Evolutionary conservation across 2,113 vertebrate species (phyloP).

Genomic region (Vidua macroura): DNA sequence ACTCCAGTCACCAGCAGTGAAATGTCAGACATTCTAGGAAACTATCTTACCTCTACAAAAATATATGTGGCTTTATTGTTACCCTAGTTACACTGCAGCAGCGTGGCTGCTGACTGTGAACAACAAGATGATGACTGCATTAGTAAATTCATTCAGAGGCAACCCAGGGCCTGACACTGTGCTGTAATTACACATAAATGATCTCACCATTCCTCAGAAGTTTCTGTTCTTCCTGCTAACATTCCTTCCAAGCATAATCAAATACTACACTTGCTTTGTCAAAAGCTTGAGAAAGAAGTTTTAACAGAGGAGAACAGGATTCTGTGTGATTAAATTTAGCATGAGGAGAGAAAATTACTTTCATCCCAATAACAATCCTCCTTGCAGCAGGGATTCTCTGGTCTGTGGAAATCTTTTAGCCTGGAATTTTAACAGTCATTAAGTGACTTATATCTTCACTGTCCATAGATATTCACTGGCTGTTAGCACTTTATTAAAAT

Average conservation of each 20-base stretch:
- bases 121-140: neutral
- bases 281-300: neutral
- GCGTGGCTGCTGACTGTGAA: neutral
- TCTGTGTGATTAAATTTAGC: neutral
- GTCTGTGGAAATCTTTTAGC: neutral
- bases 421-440: neutral
- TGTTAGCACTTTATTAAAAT: conserved; percentile 19
- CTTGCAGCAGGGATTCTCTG: neutral
- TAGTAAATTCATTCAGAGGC: neutral
- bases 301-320: neutral
- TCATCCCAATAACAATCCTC: neutral
- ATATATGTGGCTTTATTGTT: neutral
- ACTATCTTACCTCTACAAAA: neutral
- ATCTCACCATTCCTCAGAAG: neutral
- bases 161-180: neutral
- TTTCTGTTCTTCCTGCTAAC: neutral
- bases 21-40: neutral
- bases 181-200: conserved; percentile 11
- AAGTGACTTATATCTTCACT: neutral
- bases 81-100: neutral
- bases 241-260: neutral
- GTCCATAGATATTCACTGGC: neutral
- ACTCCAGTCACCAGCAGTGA: neutral
- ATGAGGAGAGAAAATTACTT: neutral
- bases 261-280: neutral